These are phyloP conservation scores for Leucopsar rothschildi DNA, from an alignment of 2,113 vertebrate genomes.

Conservation along the genomic window DNA sequence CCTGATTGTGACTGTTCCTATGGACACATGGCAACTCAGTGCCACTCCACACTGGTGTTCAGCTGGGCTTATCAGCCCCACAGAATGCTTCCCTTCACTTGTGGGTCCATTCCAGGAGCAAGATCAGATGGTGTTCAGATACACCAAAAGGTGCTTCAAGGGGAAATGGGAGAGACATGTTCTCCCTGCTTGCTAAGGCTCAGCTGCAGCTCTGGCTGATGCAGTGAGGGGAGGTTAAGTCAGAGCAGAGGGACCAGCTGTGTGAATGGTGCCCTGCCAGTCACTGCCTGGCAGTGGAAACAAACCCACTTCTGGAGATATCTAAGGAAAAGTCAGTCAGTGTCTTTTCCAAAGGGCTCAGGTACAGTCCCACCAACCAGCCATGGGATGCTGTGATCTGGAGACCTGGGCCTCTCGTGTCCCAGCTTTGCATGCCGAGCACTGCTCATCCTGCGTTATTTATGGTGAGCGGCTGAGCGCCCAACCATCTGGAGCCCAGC, in stretches of 20 bases:
- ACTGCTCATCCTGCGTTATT: neutral
- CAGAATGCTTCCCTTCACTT: neutral
- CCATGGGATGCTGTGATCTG: neutral
- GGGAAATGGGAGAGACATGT: neutral
- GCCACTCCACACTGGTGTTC: neutral
- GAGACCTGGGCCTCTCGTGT: rapidly evolving
- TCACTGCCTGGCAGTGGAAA: neutral
- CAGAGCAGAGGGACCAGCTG: neutral
- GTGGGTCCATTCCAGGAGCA: neutral
- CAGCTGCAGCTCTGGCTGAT: neutral
- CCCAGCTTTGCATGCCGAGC: neutral
- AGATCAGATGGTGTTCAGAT: neutral
- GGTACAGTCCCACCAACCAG: neutral
- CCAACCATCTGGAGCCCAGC: conserved; percentile 62
- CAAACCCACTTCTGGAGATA: rapidly evolving
- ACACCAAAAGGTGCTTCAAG: neutral
- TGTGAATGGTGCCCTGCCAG: neutral
- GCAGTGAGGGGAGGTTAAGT: neutral
- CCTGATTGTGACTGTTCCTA: neutral
- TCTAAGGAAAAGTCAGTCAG: neutral
- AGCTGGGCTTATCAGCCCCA: neutral
- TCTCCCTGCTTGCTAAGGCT: neutral
- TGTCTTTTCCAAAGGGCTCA: neutral
- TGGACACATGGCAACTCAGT: neutral
- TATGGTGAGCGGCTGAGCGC: neutral